Evolutionary conservation across 2,888 invertebrate species (phyloP).

Genomic region (Apamea crenata): DNA sequence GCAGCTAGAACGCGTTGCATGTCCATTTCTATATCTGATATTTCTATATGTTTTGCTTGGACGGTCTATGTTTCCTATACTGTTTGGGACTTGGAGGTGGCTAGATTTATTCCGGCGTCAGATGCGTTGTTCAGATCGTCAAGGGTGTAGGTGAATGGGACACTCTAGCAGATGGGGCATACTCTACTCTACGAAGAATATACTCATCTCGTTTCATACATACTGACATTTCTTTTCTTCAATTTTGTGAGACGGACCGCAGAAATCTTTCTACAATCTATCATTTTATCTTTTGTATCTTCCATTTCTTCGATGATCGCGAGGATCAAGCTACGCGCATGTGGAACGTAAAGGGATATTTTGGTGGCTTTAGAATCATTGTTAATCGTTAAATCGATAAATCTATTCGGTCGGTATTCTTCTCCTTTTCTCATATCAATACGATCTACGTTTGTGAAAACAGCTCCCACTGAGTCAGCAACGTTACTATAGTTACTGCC

Average conservation of each 20-base stretch:
- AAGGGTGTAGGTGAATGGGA: background rate
- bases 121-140: background rate
- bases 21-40: background rate
- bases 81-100: background rate
- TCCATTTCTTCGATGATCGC: background rate
- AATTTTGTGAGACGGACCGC: background rate
- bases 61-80: background rate
- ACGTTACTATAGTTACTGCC: background rate
- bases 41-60: background rate
- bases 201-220: background rate
- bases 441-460: background rate
- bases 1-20: background rate
- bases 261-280: background rate
- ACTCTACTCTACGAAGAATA: background rate
- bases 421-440: background rate
- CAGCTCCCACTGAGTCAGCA: background rate
- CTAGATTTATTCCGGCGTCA: background rate
- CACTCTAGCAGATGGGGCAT: background rate
- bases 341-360: background rate
- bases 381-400: background rate
- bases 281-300: background rate
- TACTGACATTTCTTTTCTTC: background rate
- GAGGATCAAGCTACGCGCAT: background rate
- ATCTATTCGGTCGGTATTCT: background rate
- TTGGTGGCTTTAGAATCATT: background rate